Base-by-base conservation (phyloP, 1,140 invertebrate genomes). In the Micrasema minimum region DNA sequence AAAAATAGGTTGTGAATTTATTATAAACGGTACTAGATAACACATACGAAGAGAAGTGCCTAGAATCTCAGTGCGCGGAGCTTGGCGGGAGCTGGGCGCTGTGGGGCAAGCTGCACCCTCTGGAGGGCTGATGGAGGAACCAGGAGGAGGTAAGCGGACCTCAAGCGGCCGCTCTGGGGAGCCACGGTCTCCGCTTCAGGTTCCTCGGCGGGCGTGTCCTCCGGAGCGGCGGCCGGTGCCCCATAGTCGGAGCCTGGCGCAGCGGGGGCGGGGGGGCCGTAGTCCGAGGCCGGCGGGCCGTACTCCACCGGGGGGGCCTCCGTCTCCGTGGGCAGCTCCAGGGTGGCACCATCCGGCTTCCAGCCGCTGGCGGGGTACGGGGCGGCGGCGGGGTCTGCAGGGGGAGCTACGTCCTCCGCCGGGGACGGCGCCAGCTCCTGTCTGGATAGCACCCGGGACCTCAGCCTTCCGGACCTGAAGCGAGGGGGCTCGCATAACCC, bases 261-360 rank as follows among this genome's bases (percentile, higher is more conserved):
- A 9, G 43, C 62, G 45, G 26, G 23, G 26, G 76, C 78, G 16
- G 83, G 83, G 0, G 80, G 69, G 14, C 82, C 83, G 9, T 85
- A 85, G 18, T 78, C 77, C 0, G 53, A 14, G n/a, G 53, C 53
- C 16, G 53, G 53, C 2, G 53, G 26, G 3, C 26, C 26, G 20
- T 57, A 57, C 9, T 35, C 53, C 14, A 79, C 79, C 3, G 78
- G 69, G 0, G 82, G 83, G 5, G 79, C 78, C 11, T 74, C 62
- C 77, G 82, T 77, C 43, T 81, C 78, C 2, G 48, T 35, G 18
- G 83, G 83, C 1, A 84, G 72, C 4, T 80, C 79, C 53, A 85
- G 83, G 53, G 78, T 79, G 50, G 77, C 80, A 0, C 73, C 73
- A 0, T 74, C 53, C 1, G 82, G 83, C 57, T 74, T 79, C 70